Percentiles rank a stretch among this genome's conserved stretches.
These are phyloP conservation scores for Bothrops jararaca DNA, from an alignment of 2,113 vertebrate genomes.

Conservation along the genomic window DNA sequence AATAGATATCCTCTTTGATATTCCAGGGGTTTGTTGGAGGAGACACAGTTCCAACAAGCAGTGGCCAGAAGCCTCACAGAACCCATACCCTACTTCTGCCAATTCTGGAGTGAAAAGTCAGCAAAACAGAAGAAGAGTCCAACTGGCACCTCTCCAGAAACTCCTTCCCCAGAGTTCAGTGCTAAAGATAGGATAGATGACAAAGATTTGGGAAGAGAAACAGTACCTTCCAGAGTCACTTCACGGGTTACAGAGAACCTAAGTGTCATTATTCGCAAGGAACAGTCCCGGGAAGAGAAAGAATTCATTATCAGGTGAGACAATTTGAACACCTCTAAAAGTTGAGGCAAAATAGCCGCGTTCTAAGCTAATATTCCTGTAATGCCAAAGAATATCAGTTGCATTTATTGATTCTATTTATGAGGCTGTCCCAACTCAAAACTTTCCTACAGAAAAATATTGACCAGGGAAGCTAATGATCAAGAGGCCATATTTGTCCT, in stretches of 20 bases:
- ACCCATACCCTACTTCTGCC: conserved; percentile 75
- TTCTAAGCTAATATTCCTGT: not conserved
- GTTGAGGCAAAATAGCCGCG: not conserved
- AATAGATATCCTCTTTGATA: not conserved
- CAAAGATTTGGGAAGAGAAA: not conserved
- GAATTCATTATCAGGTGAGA: conserved; percentile 70
- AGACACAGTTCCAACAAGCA: conserved; percentile 71
- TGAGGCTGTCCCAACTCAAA: not conserved
- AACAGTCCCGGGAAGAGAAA: conserved; percentile 53
- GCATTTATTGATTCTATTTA: not conserved
- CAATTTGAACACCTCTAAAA: not conserved
- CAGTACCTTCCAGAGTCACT: conserved; percentile 2
- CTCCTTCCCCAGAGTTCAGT: not conserved
- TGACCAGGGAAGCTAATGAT: not conserved
- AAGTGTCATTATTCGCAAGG: conserved; percentile 23
- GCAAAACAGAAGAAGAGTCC: conserved; percentile 19
- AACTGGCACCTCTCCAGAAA: fast-evolving
- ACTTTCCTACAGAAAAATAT: fast-evolving
- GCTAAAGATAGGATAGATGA: not conserved
- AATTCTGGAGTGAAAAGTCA: conserved; percentile 55
- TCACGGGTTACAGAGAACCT: conserved; percentile 7
- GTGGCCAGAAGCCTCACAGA: conserved; percentile 62
- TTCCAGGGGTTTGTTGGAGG: conserved; percentile 78
- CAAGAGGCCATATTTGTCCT: not conserved
- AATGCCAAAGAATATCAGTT: not conserved